Evolutionary conservation across 2,113 vertebrate species (phyloP), one percentile per base, ranked within the genome.

Genomic region (Melanerpes aurifrons): DNA sequence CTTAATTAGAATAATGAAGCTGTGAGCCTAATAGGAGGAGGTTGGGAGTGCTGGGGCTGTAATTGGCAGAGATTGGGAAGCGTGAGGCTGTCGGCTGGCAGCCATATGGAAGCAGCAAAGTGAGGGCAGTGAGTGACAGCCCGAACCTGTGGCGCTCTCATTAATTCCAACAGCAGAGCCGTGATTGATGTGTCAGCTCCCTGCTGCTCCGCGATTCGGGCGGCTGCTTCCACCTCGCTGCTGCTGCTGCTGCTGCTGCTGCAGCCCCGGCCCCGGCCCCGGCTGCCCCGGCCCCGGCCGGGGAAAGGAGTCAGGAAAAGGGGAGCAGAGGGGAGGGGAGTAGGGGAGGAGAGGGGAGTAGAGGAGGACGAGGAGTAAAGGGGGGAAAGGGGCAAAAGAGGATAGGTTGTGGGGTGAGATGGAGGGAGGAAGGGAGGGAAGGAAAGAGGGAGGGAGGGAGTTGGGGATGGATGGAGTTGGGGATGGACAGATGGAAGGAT

Each of bases 111-210:
- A 95, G 95, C 96, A 69, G 95, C 96, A 96, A 94, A 97, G 94
- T 95, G 95, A 96, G 95, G 93, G 94, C 57, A 94, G 86, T 97
- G 96, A 97, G 92, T 97, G 97, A 97, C 97, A 97, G 97, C 93
- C 95, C 78, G 94, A 89, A 97, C 96, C 96, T 95, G 95, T 95
- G 95, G 96, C 71, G 95, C 81, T 87, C 96, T 97, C 97, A 97
- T 96, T 97, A 97, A 97, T 97, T 97, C 96, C 95, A 96, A 89
- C 94, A 94, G 96, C 96, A 96, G 96, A 96, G 92, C 95, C 77
- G 94, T 96, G 96, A 97, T 97, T 94, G 97, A 97, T 97, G 96
- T 96, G 96, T 95, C 97, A 97, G 96, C 95, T 97, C 93, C 96
- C 96, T 66, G 95, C 96, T 97, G 96, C 94, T 97, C 92, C 8